Conservation (phyloP, 1,140 invertebrate species). For the Caerostris darwini region DNA sequence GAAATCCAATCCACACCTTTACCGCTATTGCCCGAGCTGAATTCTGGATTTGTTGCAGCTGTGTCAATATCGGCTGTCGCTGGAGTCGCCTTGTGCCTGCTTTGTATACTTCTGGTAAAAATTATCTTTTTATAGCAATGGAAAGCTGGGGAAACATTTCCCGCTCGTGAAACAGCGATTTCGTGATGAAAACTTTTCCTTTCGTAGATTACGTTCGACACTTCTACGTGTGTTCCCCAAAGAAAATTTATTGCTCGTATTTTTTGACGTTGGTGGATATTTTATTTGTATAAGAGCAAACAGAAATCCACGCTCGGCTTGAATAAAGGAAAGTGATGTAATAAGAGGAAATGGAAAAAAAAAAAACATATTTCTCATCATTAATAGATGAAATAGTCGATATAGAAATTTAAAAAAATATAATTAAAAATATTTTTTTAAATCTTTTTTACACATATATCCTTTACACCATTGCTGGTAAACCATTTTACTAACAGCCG, state of each 20-base stretch:
- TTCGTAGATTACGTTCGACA: too few species aligned
- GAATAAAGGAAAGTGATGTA: too few species aligned
- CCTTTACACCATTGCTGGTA: too few species aligned
- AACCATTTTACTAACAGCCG: too few species aligned
- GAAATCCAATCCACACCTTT: slow-evolving; percentile 49
- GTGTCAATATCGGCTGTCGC: slow-evolving; percentile 72
- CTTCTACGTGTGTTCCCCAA: not conserved
- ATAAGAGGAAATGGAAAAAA: too few species aligned
- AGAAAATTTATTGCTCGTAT: not conserved
- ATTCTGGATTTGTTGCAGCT: slow-evolving; percentile 73
- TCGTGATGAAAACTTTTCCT: not conserved
- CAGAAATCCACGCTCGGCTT: too few species aligned
- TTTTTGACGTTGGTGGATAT: not conserved
- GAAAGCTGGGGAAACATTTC: slow-evolving; percentile 28
- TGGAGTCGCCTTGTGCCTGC: slow-evolving; percentile 66
- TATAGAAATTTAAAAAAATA: too few species aligned
- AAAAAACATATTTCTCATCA: too few species aligned
- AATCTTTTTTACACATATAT: too few species aligned
- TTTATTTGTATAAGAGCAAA: not conserved
- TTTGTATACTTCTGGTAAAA: slow-evolving; percentile 71
- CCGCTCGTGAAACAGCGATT: not conserved
- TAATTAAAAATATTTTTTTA: too few species aligned
- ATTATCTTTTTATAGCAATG: not conserved
- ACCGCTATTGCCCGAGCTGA: slow-evolving; percentile 64
- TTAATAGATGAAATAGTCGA: too few species aligned